Base-by-base conservation (phyloP, 2,797 vertebrate genomes). In the Syncerus caffer region DNA sequence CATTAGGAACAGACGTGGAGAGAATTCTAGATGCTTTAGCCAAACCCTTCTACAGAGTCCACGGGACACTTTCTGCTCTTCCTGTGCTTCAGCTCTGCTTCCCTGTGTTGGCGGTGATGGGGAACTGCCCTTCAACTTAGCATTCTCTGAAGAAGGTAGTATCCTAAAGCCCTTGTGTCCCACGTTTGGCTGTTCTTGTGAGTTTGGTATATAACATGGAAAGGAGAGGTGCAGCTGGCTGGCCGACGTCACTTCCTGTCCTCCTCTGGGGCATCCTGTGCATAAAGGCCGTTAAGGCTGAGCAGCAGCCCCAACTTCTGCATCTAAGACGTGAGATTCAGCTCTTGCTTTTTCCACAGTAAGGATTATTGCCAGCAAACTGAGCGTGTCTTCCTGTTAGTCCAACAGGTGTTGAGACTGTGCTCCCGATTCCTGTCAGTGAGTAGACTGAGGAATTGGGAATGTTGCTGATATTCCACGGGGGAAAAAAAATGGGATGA, bases 381-480 rank as follows among this genome's bases (percentile, higher is more conserved):
- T 83, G 45, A 87, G 50, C 50, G n/a, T 85, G 45, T 83, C 78
- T 57, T 92, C 60, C 62, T 34, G 55, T 42, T 62, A 76, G 45
- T 34, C 86, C 38, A 12, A 55, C 76, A 27, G 80, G 89, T 21
- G 10, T 47, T 51, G 31, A 76, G 51, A 34, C 53, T 55, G 1
- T 31, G 11, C 60, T 50, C 42, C 62, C 1, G 3, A 31, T 88
- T 86, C 34, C 90, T 74, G 17, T 27, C 87, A 58, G 31, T 79
- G 95, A 71, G 29, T 38, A 17, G 96, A 79, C 79, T 89, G 34
- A 78, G 92, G 85, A 92, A 85, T 76, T 90, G 86, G 82, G n/a
- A 76, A 27, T n/a, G 55, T n/a, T 25, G 3, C 76, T 47, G 60
- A 55, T n/a, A 78, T 3, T 88, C 19, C 85, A 93, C 62, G 17